Evolutionary conservation across 2,888 invertebrate genomes (phyloP).

Genomic region (Drosophila lutescens): DNA sequence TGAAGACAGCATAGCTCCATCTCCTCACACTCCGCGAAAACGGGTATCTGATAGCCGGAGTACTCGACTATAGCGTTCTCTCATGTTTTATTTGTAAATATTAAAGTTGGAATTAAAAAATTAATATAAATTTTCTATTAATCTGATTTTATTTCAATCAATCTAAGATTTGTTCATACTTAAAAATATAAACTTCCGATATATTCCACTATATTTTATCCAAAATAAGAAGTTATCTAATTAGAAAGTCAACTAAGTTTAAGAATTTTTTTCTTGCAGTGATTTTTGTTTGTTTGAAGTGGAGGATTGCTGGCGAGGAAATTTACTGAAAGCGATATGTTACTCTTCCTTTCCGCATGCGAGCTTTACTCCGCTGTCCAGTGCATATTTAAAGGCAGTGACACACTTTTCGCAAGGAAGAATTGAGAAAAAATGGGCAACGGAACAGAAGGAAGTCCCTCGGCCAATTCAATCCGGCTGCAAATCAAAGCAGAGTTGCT

Average conservation of each 20-base stretch:
- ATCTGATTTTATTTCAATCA: not conserved
- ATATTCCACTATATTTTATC: no score
- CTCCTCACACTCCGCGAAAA: no score
- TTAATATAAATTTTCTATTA: no score
- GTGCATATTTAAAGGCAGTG: constrained; percentile 28
- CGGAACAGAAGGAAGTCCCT: constrained; percentile 6
- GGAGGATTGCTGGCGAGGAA: constrained; percentile 28
- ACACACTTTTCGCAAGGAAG: constrained; percentile 18
- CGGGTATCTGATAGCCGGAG: no score
- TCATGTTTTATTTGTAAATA: no score
- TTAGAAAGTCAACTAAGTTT: no score
- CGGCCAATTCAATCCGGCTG: constrained; percentile 37
- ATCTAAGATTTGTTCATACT: not conserved
- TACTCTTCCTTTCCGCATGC: constrained; percentile 18
- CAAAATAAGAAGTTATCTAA: no score
- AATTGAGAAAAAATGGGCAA: constrained; percentile 18
- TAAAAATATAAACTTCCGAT: no score
- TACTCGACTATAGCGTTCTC: no score
- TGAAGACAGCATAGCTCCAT: no score
- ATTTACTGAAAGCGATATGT: constrained; percentile 43
- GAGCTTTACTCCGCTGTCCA: constrained; percentile 8
- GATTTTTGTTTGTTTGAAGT: not conserved
- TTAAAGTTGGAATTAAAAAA: no score
- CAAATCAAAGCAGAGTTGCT: constrained; percentile 32
- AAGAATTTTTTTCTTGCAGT: not conserved